phyloP scores from a whole-genome alignment of 1,140 invertebrate genomes.

The Plectus sambesii region DNA sequence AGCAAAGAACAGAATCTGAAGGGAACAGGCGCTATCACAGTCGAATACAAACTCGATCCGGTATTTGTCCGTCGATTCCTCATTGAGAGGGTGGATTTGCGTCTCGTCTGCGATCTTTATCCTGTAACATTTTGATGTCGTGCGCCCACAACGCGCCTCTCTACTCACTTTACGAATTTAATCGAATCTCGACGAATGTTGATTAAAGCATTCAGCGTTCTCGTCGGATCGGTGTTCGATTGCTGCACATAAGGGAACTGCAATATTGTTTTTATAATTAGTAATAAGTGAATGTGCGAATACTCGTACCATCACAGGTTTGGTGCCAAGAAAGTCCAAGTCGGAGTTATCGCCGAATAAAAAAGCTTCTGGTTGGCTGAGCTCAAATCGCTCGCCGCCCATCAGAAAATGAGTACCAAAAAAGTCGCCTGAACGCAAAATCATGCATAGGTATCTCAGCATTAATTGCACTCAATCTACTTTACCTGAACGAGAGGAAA shows the following conservation, averaged over 20 bases:
- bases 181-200: constrained; percentile 33
- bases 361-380: constrained; percentile 28
- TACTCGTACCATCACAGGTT: constrained; percentile 24
- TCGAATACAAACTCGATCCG: constrained; percentile 32
- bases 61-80: constrained; percentile 19
- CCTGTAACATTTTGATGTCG: too few species aligned
- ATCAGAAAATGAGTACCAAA: constrained; percentile 33
- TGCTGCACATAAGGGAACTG: constrained; percentile 29
- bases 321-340: constrained; percentile 26
- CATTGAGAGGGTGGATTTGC: constrained; percentile 4
- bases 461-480: too few species aligned
- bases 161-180: constrained; percentile 25
- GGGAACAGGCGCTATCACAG: constrained; percentile 27
- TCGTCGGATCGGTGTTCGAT: constrained; percentile 28
- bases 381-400: constrained; percentile 32
- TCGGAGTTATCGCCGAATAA: constrained; percentile 30
- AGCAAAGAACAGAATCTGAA: constrained; percentile 36
- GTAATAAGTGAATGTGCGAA: not conserved
- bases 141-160: not conserved
- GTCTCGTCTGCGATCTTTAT: too few species aligned
- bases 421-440: too few species aligned
- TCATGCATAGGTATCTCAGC: too few species aligned
- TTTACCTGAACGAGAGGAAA: too few species aligned
- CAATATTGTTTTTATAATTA: constrained; percentile 9
- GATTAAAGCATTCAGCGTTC: constrained; percentile 27